A percentile compares a stretch with the other conserved stretches of the same genome.
Evolutionary conservation across 2,797 vertebrate genomes (phyloP).

Genomic region (Myotis vivesi): DNA sequence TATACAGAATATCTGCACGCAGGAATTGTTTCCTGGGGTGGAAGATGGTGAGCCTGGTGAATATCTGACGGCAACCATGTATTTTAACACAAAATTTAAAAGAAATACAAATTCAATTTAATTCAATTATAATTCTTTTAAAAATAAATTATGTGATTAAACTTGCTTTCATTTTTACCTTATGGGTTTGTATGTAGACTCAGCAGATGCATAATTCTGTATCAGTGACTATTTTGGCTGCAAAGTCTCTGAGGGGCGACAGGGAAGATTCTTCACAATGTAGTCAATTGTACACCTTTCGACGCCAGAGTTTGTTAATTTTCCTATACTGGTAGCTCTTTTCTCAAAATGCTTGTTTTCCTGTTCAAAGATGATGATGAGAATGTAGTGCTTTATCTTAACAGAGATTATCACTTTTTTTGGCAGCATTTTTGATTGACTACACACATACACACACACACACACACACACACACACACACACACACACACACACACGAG

Average conservation of each 20-base stretch:
- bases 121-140: neutral
- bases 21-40: neutral
- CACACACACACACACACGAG: neutral
- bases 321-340: neutral
- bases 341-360: constrained; percentile 6
- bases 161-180: neutral
- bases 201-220: neutral
- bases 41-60: neutral
- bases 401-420: neutral
- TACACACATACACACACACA: neutral
- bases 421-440: neutral
- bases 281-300: neutral
- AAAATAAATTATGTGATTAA: neutral
- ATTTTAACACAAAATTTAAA: neutral
- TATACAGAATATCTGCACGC: neutral
- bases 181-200: neutral
- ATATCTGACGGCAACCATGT: neutral
- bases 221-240: neutral
- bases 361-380: neutral
- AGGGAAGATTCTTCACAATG: neutral
- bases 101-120: neutral
- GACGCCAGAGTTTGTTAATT: neutral
- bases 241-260: neutral
- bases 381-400: neutral
- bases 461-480: neutral